Base-by-base conservation (phyloP, 2,888 invertebrate species). In the Mamestra brassicae region DNA sequence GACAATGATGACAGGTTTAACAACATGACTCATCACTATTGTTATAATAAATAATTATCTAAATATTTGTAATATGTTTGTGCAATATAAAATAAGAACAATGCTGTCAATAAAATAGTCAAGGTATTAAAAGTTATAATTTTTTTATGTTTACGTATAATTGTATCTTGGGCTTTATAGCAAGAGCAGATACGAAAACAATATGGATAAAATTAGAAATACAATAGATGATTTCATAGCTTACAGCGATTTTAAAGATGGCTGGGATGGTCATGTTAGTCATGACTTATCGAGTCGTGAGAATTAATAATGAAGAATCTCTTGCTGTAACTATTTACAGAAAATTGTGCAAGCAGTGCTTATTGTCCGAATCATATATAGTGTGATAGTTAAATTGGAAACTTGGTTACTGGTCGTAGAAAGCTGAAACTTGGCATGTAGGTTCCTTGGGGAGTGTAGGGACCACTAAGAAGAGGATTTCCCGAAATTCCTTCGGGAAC, bases 271-370 rank as follows among this genome's bases (percentile, higher is more conserved):
- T 36, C 8, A 61, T 50, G 34, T 17, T 11, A 3, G 13, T 45
- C 11, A 77, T 61, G 34, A 26, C 26, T 26, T 26, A 26, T 26
- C 26, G 8, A 7, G 13, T 52, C 70, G 50, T 69, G 36, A 36
- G 17, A 69, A 50, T 42, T 52, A 57, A 66, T 66, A 76, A 76
- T 60, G 2, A 36, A 66, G n/a, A 50, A 42, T 34, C 45, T 0
- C 17, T 15, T 26, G 26, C 11, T 57, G 36, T 47, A 17, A n/a
- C n/a, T 61, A n/a, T 57, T 50, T 50, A 58, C 55, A 38, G 47
- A 50, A 26, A 68, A 36, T 36, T 68, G 57, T 26, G 11, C 26
- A 26, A 57, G 26, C 38, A 36, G 34, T 26, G 17, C 15, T 36
- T 45, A 6, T n/a, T 17, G 38, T 11, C 26, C 26, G 26, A 26